Base-by-base conservation (phyloP, 2,888 invertebrate species). In the Melieria picta region DNA sequence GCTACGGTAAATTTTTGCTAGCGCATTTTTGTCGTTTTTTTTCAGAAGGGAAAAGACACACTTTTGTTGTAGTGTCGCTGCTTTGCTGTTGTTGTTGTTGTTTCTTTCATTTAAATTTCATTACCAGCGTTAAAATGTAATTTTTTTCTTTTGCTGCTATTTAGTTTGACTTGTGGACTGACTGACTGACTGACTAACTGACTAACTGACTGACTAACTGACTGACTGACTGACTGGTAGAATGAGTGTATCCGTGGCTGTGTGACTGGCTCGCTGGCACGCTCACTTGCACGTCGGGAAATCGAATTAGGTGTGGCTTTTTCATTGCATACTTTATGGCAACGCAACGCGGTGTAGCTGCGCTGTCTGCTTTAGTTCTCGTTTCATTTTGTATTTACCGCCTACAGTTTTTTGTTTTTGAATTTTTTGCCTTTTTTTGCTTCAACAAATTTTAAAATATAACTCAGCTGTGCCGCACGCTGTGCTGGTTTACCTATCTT, bases 221-320 rank as follows among this genome's bases (percentile, higher is more conserved):
- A 30, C 30, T 30, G 30, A 30, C 30, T 30, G 30, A 30, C 30
- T 30, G 30, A 30, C 30, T 30, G 3, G 30, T 30, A 30, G 30
- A 2, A 30, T 30, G 30, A 30, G 30, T 30, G 30, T 30, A 30
- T 30, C 30, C 3, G 30, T 30, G 30, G 30, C 30, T 30, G 30
- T 30, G 30, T 30, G 30, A 52, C 5, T n/a, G n/a, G 52, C 10
- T 13, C 10, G 52, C 13, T 46, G 30, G 6, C 48, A 50, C 16
- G 10, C 43, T 6, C 9, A n/a, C 55, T 30, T 4, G 42, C 16
- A n/a, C 45, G 3, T 4, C 58, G 13, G 47, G 50, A 65, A 68
- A 68, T 68, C 61, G 61, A 69, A 63, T 69, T 63, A 58, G 13
- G 42, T 42, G 16, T 56, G 46, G 52, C 16, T 56, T 61, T n/a